A percentile compares a stretch with the other conserved stretches of the same genome.
Evolutionary conservation across 1,140 invertebrate genomes (phyloP).

Genomic region (Cyclargus thomasi): DNA sequence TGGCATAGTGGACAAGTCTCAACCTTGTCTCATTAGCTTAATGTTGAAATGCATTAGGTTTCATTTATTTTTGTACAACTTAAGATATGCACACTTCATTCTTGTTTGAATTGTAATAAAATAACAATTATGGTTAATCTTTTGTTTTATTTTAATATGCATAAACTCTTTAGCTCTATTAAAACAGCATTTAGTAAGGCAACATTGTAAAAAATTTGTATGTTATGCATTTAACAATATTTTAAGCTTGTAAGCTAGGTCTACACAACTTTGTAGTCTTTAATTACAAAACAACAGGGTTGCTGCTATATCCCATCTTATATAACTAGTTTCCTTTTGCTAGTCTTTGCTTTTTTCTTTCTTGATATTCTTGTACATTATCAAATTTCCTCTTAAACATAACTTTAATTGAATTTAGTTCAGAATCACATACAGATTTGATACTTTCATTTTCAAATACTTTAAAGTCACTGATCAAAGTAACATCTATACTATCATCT

Average conservation of each 20-base stretch:
- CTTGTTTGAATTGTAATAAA: conserved; percentile 62
- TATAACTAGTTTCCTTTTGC: conserved; percentile 44
- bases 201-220: conserved; percentile 5
- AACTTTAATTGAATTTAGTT: conserved; percentile 73
- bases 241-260: too few relatives aligned
- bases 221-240: too few relatives aligned
- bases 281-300: too few relatives aligned
- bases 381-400: conserved; percentile 86
- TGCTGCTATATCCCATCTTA: conserved; percentile 10
- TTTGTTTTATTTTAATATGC: conserved; percentile 33
- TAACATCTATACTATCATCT: conserved; percentile 32
- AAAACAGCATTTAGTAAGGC: background rate
- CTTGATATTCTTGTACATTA: conserved; percentile 85
- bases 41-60: conserved; percentile 59
- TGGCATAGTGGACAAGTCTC: background rate
- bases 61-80: conserved; percentile 71
- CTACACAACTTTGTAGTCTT: too few relatives aligned
- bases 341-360: conserved; percentile 79
- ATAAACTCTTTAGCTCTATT: too few relatives aligned
- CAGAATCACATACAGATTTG: conserved; percentile 22
- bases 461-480: conserved; percentile 34
- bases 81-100: conserved; percentile 63
- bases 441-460: conserved; percentile 41
- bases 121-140: conserved; percentile 58
- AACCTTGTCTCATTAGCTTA: conserved; percentile 49